These are phyloP conservation scores for Hanleya hanleyi DNA, from an alignment of 2,888 invertebrate species.

Conservation along the genomic window DNA sequence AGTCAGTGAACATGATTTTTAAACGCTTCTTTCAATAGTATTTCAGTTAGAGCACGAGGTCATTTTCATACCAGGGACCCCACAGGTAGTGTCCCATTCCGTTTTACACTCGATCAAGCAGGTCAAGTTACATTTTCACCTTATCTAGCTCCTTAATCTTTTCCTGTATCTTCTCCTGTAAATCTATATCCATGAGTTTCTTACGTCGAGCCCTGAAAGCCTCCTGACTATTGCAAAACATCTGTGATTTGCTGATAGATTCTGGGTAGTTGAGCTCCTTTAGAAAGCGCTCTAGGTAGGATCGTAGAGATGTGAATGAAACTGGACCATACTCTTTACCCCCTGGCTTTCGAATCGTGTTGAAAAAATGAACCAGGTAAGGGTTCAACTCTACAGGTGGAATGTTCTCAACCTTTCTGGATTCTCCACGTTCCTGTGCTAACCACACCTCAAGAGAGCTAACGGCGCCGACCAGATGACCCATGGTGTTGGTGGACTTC, in stretches of 20 bases:
- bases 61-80: no score
- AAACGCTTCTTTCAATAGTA: no score
- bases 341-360: background rate
- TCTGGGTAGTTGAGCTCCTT: background rate
- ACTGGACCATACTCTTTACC: background rate
- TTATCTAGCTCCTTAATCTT: no score
- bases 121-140: no score
- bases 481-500: background rate
- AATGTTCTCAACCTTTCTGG: background rate
- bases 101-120: no score
- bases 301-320: background rate
- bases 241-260: background rate
- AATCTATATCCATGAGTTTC: no score
- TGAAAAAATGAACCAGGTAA: background rate
- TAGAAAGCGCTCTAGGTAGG: background rate
- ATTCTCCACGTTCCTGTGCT: background rate
- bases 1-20: no score
- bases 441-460: background rate
- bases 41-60: no score
- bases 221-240: background rate
- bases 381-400: background rate
- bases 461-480: background rate
- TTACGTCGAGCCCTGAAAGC: background rate
- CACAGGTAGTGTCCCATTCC: no score
- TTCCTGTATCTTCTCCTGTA: no score